Base-by-base conservation (phyloP, 2,113 vertebrate genomes). In the Setophaga kirtlandii region DNA sequence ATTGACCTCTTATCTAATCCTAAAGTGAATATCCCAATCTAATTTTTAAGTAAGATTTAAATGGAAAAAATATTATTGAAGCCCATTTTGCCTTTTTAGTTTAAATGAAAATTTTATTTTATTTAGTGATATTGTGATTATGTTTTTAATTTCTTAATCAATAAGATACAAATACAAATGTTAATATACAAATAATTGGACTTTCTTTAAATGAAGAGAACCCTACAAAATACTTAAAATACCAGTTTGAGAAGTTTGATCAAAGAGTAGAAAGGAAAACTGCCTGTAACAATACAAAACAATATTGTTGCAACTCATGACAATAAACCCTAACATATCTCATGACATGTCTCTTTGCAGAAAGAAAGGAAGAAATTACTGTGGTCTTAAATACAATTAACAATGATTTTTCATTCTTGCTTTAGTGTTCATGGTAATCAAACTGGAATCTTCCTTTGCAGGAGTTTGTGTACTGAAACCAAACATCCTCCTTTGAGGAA, bases 391-490 rank as follows among this genome's bases (percentile, higher is more conserved):
- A 89, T 65, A 80, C 35, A 58, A 79, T 52, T 88, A 90, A 80
- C 41, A 44, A 59, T 12, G 5, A 53, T 64, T 73, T 67, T 21
- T 82, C 64, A 69, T 35, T 73, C 64, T 24, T 56, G 64, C 10
- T 44, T 75, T 24, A 68, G n/a, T 59, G 78, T 59, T 90, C 59
- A 33, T 47, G 77, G 47, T 76, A 90, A 88, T 87, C 65, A 91
- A 92, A 78, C 35, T 63, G 46, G 52, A 70, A 77, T 82, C 59
- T 69, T 73, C 44, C 20, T 20, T 86, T 62, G 39, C 76, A 80
- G 56, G 30, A 78, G 67, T 89, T 92, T 96, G 83, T 92, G 68
- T 83, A 83, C 55, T 94, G 58, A 91, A 94, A 86, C 39, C 42
- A 75, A 70, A n/a, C 8, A 1, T 92, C 25, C 37, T 75, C 78